Evolutionary conservation across 2,888 invertebrate species (phyloP), one percentile per base, ranked within the genome.

Genomic region (Drosophila longiperda): DNA sequence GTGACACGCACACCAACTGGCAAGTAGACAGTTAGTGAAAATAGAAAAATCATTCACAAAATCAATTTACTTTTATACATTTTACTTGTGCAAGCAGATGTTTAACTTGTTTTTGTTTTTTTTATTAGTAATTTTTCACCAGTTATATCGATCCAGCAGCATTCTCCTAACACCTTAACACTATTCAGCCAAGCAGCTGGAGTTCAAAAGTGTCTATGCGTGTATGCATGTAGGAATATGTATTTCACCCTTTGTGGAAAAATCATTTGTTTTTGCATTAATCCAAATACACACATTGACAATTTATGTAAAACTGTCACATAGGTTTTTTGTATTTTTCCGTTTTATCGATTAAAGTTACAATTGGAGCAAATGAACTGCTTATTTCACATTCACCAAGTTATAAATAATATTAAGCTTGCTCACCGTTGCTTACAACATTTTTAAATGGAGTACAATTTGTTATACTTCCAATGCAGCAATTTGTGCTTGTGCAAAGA

Each of bases 401-500:
- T 66, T 20, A 38, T 36, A 59, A 20, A 49, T 55, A 48, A 52
- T 34, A 23, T 29, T 34, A 4, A 34, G 49, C 29, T 48, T 40
- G 77, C 81, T 78, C 63, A 78, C 78, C 81, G 55, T 48, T 66
- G 55, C 50, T 78, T 78, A 78, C 40, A 72, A 63, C 78, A 78
- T 78, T 66, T 66, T 71, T 49, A 50, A 52, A 52, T 48, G 17
- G 65, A 57, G 52, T 75, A 36, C 32, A 66, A 40, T 75, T 40
- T 45, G 36, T 45, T 62, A 61, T 64, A 57, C 53, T 59, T 72
- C 20, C 54, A 52, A 65, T 63, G 66, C 64, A 80, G 59, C 77
- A 58, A 62, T 57, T 75, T 42, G 55, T 68, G 57, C 50, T 79
- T 42, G 75, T 59, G 67, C 52, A 71, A 77, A 67, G 75, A 79